phyloP scores from a whole-genome alignment of 1,140 invertebrate species.

The Oscheius sp. region DNA sequence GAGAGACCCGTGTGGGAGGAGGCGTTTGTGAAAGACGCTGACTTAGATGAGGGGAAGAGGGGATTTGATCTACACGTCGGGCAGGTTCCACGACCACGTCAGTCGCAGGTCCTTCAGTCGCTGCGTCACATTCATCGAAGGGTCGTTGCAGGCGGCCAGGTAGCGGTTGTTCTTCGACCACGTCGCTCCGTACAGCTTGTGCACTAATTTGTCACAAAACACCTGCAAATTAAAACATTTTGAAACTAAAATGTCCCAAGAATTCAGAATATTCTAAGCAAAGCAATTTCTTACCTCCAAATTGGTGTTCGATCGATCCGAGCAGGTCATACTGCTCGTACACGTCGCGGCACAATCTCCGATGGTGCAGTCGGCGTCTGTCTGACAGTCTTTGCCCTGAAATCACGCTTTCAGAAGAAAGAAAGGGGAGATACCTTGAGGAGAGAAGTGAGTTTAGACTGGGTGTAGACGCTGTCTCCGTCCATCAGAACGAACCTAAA shows the following conservation, averaged over 20 bases:
- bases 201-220: conserved; percentile 56
- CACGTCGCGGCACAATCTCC: conserved; percentile 49
- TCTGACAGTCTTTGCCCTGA: conserved; percentile 39
- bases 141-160: conserved; percentile 55
- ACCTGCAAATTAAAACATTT: conserved; percentile 44
- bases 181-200: conserved; percentile 53
- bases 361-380: conserved; percentile 50
- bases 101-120: conserved; percentile 54
- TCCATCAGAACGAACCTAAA: conserved; percentile 59
- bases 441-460: conserved; percentile 48
- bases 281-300: conserved; percentile 50
- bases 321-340: conserved; percentile 45
- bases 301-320: conserved; percentile 52
- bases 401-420: no score
- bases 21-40: not conserved
- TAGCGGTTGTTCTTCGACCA: conserved; percentile 60
- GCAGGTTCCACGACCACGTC: conserved; percentile 56
- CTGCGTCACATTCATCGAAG: conserved; percentile 45
- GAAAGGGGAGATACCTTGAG: no score
- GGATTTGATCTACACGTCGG: conserved; percentile 49
- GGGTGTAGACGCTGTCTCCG: conserved; percentile 57
- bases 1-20: not conserved
- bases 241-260: not conserved
- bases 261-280: not conserved
- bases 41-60: not conserved